Conservation (phyloP, 1,140 invertebrate genomes). For the Cheumatopsyche charites region DNA sequence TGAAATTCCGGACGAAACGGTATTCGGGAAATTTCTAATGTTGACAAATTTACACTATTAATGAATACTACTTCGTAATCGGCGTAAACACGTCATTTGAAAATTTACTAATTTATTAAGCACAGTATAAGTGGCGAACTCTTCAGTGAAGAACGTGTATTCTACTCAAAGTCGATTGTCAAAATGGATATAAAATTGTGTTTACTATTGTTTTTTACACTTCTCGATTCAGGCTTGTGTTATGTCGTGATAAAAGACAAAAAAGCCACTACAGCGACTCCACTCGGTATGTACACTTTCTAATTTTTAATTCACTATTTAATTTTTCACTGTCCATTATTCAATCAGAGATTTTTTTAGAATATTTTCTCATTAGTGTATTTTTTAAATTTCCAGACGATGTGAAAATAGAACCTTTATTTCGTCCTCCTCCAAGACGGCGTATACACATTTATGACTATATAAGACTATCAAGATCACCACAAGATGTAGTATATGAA, state of each 20-base stretch:
- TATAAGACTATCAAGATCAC: no score
- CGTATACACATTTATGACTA: background rate
- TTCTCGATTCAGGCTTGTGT: background rate
- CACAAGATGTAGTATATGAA: background rate
- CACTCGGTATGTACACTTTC: background rate
- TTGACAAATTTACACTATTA: no score
- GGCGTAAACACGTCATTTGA: no score
- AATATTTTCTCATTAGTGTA: background rate
- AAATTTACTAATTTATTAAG: background rate
- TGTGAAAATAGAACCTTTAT: background rate
- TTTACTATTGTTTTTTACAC: background rate
- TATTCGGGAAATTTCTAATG: background rate
- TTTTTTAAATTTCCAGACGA: background rate
- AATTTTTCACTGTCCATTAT: background rate
- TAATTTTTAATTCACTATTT: background rate
- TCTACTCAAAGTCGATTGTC: background rate
- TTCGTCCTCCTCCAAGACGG: no score
- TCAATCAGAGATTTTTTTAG: background rate
- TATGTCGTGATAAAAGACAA: background rate
- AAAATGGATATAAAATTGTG: slow-evolving; percentile 8
- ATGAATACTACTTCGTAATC: no score
- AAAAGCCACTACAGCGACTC: background rate
- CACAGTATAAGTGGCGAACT: slow-evolving; percentile 1
- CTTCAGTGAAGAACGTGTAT: background rate
- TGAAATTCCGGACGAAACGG: no score